phyloP scores from a whole-genome alignment of 2,113 vertebrate genomes.

The Cynocephalus volans region DNA sequence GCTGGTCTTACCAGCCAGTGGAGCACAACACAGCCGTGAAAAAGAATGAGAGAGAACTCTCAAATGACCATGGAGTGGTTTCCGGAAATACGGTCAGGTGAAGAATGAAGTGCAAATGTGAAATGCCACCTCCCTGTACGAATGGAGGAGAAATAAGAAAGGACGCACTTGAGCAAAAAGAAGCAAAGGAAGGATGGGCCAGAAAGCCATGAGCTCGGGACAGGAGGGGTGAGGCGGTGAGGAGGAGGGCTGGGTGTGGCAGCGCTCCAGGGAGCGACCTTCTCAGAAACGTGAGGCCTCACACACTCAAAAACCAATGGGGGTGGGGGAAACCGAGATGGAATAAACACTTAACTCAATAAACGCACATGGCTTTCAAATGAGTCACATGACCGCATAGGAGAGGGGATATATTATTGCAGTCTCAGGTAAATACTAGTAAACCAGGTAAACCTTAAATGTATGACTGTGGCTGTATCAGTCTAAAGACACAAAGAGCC shows the following conservation, averaged over 20 bases:
- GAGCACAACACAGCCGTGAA: fast-evolving
- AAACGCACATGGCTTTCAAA: neutral
- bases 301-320: neutral
- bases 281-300: neutral
- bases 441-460: neutral
- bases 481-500: neutral
- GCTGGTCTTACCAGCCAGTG: neutral
- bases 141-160: neutral
- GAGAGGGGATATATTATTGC: neutral
- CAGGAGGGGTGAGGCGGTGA: neutral
- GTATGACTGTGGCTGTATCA: neutral
- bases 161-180: neutral
- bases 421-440: neutral
- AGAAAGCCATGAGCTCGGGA: neutral
- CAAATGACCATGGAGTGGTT: neutral
- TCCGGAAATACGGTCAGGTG: neutral
- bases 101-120: neutral
- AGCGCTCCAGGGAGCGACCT: neutral
- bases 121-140: neutral
- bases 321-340: neutral
- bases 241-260: neutral
- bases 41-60: neutral
- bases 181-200: neutral
- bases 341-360: neutral
- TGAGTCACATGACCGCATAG: neutral